Base-by-base conservation (phyloP, 2,797 vertebrate genomes). In the Prunella strophiata region DNA sequence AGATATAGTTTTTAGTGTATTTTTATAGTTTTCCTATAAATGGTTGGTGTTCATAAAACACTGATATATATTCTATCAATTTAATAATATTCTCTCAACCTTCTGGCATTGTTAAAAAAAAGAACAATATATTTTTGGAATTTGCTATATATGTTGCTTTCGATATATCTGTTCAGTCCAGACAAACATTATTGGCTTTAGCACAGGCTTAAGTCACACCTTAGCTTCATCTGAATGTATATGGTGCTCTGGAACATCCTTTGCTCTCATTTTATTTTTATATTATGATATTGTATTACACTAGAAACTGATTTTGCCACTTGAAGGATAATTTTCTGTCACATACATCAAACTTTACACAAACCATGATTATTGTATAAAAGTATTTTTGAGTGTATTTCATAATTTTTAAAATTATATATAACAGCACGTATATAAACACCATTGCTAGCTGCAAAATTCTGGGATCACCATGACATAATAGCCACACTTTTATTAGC, bases 31-130 rank as follows among this genome's bases (percentile, higher is more conserved):
- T 86, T 95, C 45, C 22, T 61, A 57, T 73, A 92, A 95, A 62
- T 42, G 16, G 59, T 94, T 94, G 22, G n/a, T 74, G 45, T 91
- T 89, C 65, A 78, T 86, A 93, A 62, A 83, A 62, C 38, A 52
- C 2, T 66, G 75, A 36, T 43, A 89, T 58, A 52, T 88, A 50
- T 43, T 94, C 48, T 34, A 72, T 68, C 50, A 82, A 51, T 72
- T 74, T 65, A 76, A 91, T 67, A 88, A n/a, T 81, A 87, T 63
- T 45, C 27, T 68, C 11, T 36, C 62, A 91, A 85, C 13, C 16
- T 65, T 77, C 26, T 73, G 70, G 92, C 84, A 61, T 27, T 70
- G 9, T 94, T 94, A 78, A 42, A 87, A 94, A 94, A 93, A 16
- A 93, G 5, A 14, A 45, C 15, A 22, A 5, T 30, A 22, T 86